These are phyloP conservation scores for Gambelia wislizenii DNA, from an alignment of 2,797 vertebrate genomes.

Conservation along the genomic window DNA sequence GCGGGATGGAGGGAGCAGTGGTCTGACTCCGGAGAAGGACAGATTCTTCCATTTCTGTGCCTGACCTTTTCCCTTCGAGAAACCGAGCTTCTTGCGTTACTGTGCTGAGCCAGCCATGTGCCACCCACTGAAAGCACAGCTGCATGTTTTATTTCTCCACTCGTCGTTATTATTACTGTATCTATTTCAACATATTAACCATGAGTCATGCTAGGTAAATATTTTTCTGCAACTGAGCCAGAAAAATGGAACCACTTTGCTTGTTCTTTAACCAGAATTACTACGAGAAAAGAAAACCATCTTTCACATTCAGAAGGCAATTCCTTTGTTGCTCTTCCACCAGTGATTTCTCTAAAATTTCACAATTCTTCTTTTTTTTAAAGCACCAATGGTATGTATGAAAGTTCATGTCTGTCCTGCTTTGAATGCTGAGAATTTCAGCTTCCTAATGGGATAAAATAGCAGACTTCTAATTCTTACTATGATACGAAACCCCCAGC, in stretches of 20 bases:
- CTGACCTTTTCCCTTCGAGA: background rate
- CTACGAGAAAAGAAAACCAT: background rate
- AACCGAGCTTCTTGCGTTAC: background rate
- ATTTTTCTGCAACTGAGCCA: conserved; percentile 16
- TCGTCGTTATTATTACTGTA: background rate
- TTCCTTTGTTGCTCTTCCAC: background rate
- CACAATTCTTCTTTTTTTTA: background rate
- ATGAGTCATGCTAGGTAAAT: conserved; percentile 32
- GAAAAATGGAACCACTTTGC: background rate
- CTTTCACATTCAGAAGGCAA: background rate
- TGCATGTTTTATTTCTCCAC: background rate
- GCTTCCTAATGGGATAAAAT: no score
- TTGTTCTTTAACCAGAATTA: conserved; percentile 19
- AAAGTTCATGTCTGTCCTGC: background rate
- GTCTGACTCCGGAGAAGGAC: no score
- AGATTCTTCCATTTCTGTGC: no score
- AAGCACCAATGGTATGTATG: background rate
- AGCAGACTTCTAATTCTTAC: rapidly evolving
- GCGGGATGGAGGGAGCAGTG: background rate
- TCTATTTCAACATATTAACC: conserved; percentile 19
- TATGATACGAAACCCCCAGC: background rate
- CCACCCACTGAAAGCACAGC: background rate
- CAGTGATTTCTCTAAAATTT: background rate
- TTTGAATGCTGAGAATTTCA: background rate
- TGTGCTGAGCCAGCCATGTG: background rate